Base-by-base conservation (phyloP, 1,140 invertebrate genomes). In the Babylonia areolata region DNA sequence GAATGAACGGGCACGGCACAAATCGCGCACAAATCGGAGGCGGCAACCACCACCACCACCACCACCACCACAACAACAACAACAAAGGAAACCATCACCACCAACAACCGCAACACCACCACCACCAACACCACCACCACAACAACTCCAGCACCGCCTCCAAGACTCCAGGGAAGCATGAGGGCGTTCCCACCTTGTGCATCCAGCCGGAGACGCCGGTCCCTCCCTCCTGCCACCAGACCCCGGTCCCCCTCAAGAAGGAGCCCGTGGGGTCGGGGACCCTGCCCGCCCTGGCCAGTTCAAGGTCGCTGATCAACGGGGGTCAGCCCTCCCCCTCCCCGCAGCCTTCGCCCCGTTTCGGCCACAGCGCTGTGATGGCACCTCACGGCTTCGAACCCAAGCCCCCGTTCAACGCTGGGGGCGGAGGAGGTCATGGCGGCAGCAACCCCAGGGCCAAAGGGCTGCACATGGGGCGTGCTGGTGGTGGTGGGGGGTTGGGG, bases 141-240 rank as follows among this genome's bases (percentile, higher is more conserved):
- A 78, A 37, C 69, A 71, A 82, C 35, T 37, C 15, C 69, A 80
- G 9, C 17, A 33, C 35, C 83, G 42, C n/a, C 40, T 39, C n/a
- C 82, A 86, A 83, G 28, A 42, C 46, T 77, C 85, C 80, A 51
- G 77, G 79, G 23, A 80, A 69, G 54, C 71, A 73, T 64, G 85
- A 88, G 78, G 77, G n/a, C 46, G 91, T 92, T 23, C 92, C 92
- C 6, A 90, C 88, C 28, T 85, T 92, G 31, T 85, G 90, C n/a
- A 91, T 92, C 58, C 92, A 92, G 84, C 79, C 91, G 0, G 91
- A 91, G 31, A 92, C 92, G 6, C 92, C 92, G 23, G 87, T 92
- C 9, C 91, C 91, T 17, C 85, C 89, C 15, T 89, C 90, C 58
- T 87, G 40, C 20, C 85, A 89, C 6, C 90, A 85, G 71, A 91